Evolutionary conservation across 2,113 vertebrate genomes (phyloP).

Genomic region (Proteles cristata): DNA sequence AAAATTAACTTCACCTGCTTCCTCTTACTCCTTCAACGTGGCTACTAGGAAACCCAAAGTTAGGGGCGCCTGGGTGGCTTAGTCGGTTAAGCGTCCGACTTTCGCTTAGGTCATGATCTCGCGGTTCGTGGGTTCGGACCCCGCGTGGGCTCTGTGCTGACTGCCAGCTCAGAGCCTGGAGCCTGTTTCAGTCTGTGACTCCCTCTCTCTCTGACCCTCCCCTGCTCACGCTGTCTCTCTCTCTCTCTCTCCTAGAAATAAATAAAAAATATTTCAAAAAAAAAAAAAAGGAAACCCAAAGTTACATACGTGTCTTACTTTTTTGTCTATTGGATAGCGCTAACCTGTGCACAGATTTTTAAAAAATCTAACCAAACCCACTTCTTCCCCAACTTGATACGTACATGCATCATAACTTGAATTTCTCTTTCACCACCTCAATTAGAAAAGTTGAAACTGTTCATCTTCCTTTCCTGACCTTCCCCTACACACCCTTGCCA

Average conservation of each 20-base stretch:
- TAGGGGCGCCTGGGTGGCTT: too few species aligned
- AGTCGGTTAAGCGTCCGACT: too few species aligned
- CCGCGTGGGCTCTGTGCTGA: too few species aligned
- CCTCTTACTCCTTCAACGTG: conserved; percentile 27
- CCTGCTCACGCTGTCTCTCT: too few species aligned
- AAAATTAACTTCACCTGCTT: conserved; percentile 43
- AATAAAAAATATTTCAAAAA: too few species aligned
- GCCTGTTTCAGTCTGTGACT: too few species aligned
- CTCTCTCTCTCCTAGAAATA: too few species aligned
- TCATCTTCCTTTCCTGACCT: background rate
- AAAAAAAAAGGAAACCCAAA: conserved; percentile 40
- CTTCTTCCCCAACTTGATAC: background rate
- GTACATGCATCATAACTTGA: background rate
- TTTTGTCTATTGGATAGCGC: background rate
- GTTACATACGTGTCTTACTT: background rate
- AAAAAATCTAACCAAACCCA: background rate
- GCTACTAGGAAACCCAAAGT: conserved; percentile 15
- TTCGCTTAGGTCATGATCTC: too few species aligned
- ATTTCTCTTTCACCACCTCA: background rate
- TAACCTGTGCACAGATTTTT: background rate
- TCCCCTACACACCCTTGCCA: background rate
- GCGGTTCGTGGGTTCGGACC: too few species aligned
- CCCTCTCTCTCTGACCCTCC: too few species aligned
- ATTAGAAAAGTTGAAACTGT: background rate
- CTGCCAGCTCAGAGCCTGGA: too few species aligned